These are phyloP conservation scores for Gisinianus flammeolus DNA, from an alignment of 2,888 invertebrate genomes.

Conservation along the genomic window DNA sequence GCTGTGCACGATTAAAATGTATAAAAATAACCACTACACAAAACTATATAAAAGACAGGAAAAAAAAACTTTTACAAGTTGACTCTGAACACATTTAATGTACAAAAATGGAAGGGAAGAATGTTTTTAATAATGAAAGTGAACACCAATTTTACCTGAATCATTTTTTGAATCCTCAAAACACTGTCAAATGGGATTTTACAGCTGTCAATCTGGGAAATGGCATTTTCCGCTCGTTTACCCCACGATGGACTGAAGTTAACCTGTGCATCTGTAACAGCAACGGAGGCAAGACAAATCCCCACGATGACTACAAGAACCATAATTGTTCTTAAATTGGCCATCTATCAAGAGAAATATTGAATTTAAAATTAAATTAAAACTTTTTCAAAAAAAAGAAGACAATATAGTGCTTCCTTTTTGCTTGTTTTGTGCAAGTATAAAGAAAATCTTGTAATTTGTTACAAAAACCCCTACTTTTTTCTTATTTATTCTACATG, in stretches of 20 bases:
- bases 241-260: constrained; percentile 67
- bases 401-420: neutral
- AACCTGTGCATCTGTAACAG: constrained; percentile 33
- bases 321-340: constrained; percentile 4
- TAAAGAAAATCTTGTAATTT: neutral
- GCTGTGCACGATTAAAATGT: too few relatives aligned
- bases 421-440: neutral
- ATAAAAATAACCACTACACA: too few relatives aligned
- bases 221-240: constrained; percentile 59
- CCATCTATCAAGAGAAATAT: constrained; percentile 19
- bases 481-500: neutral
- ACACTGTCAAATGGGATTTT: constrained; percentile 53
- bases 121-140: neutral
- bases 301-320: constrained; percentile 41
- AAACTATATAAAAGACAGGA: too few relatives aligned
- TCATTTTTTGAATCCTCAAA: constrained; percentile 51
- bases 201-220: constrained; percentile 48
- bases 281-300: constrained; percentile 40
- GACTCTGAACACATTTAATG: neutral
- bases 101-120: neutral
- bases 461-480: neutral
- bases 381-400: neutral
- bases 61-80: too few relatives aligned
- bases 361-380: neutral
- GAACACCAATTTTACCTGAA: constrained; percentile 46